Evolutionary conservation across 1,140 invertebrate genomes (phyloP).

Genomic region (Neotoxoptera formosana): DNA sequence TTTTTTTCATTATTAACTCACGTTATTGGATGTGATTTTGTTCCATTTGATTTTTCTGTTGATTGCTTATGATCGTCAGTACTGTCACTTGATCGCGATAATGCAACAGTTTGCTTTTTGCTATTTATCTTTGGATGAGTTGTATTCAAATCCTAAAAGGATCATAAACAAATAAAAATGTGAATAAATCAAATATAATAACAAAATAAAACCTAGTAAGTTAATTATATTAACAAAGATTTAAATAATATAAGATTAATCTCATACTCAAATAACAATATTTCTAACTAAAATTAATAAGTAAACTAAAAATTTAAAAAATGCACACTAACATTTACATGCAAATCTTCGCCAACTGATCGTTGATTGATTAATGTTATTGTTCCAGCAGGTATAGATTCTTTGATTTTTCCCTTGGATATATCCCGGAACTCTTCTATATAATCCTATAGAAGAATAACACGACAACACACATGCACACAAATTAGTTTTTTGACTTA

Average conservation of each 20-base stretch:
- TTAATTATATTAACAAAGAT: not conserved
- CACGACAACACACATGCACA: constrained; percentile 58
- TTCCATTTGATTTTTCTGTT: constrained; percentile 33
- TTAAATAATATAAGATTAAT: constrained; percentile 18
- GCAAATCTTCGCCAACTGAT: constrained; percentile 91
- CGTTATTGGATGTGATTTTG: constrained; percentile 52
- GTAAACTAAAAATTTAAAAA: constrained; percentile 12
- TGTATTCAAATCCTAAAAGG: constrained; percentile 44
- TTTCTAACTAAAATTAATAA: constrained; percentile 9
- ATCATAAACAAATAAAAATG: not conserved
- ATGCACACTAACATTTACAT: constrained; percentile 71
- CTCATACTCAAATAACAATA: not conserved
- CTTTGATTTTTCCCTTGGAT: constrained; percentile 91
- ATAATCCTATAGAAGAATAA: constrained; percentile 81
- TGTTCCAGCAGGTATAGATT: constrained; percentile 85
- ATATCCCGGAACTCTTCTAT: constrained; percentile 96
- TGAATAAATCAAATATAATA: not conserved
- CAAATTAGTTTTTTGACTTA: constrained; percentile 60
- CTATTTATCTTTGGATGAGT: constrained; percentile 54
- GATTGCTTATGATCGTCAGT: constrained; percentile 34
- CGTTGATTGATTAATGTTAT: constrained; percentile 97
- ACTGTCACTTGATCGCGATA: constrained; percentile 22
- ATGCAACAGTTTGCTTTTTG: constrained; percentile 36
- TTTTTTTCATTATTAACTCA: not conserved
- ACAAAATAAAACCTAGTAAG: not conserved